Evolutionary conservation across 2,797 vertebrate genomes (phyloP), one percentile per base, ranked within the genome.

Genomic region (Falco naumanni): DNA sequence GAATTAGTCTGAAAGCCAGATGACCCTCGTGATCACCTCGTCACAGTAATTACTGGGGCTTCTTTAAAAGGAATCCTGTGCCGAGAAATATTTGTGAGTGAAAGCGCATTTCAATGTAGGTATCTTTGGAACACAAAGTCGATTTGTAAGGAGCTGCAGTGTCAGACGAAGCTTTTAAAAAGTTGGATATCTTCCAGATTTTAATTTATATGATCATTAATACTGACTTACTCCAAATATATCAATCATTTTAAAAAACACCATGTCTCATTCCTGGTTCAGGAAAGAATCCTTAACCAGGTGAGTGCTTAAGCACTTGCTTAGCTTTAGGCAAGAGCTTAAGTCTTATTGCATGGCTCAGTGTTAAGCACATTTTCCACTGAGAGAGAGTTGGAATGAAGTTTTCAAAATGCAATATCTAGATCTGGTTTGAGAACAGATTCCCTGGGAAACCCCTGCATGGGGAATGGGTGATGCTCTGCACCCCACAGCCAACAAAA

Each of bases 141-240:
- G 8, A 94, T 96, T 89, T 88, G 84, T 72, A 75, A 71, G 84
- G 72, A 95, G 87, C 71, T 92, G 76, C 82, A 87, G 86, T 75
- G 84, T 89, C 90, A 93, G 89, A 87, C 4, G 13, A 92, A 96
- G 96, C 96, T 97, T 96, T 97, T 97, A 92, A 93, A 95, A 94
- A 81, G 47, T 25, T 97, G 96, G 89, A 84, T 25, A 51, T 31
- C 92, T 84, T 92, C 96, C 96, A 96, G 93, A 86, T 96, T 97
- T 96, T 94, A 93, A 97, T 97, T 94, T 97, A 92, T 89, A 59
- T 91, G 92, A 94, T 96, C 87, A 96, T 96, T 95, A 97, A 94
- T 97, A 96, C 78, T 65, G 89, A 89, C 84, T 95, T 97, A 96
- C 61, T 97, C 95, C 92, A 95, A 95, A 97, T 92, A 89, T 76